phyloP scores from a whole-genome alignment of 2,888 invertebrate genomes.

The Drosophila phalerata region DNA sequence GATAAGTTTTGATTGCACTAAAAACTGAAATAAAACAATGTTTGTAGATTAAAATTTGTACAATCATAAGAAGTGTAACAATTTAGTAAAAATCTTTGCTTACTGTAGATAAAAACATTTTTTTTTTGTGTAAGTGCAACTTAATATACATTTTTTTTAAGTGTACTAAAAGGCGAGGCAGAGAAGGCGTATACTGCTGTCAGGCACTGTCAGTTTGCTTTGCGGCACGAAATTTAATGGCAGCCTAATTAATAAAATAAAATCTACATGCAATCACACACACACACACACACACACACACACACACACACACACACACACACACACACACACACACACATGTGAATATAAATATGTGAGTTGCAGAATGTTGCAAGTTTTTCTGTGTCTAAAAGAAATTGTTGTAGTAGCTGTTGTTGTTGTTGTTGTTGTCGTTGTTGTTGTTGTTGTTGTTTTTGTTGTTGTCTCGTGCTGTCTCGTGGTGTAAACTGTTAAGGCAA shows the following conservation, averaged over 20 bases:
- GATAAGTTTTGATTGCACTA: too few species aligned
- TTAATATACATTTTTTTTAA: background rate
- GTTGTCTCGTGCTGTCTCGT: slow-evolving; percentile 5
- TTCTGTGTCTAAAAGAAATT: slow-evolving; percentile 7
- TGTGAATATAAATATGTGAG: background rate
- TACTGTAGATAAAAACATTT: background rate
- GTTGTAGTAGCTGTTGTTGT: background rate
- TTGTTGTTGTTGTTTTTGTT: background rate
- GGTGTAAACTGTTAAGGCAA: slow-evolving; percentile 32
- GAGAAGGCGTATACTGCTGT: slow-evolving; percentile 1
- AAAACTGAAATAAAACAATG: too few species aligned
- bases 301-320: background rate
- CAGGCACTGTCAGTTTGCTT: slow-evolving; percentile 13
- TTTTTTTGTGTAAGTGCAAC: background rate
- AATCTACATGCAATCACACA: slow-evolving; percentile 29
- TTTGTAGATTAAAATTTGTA: too few species aligned
- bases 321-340: background rate
- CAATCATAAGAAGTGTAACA: too few species aligned
- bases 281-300: background rate
- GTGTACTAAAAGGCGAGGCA: too few species aligned
- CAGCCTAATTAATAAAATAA: slow-evolving; percentile 83
- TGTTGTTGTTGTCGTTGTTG: slow-evolving; percentile 3
- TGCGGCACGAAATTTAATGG: slow-evolving; percentile 73
- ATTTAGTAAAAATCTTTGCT: too few species aligned
- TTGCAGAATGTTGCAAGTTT: slow-evolving; percentile 39